phyloP scores from a whole-genome alignment of 2,888 invertebrate species.

The Drosophila borborema region DNA sequence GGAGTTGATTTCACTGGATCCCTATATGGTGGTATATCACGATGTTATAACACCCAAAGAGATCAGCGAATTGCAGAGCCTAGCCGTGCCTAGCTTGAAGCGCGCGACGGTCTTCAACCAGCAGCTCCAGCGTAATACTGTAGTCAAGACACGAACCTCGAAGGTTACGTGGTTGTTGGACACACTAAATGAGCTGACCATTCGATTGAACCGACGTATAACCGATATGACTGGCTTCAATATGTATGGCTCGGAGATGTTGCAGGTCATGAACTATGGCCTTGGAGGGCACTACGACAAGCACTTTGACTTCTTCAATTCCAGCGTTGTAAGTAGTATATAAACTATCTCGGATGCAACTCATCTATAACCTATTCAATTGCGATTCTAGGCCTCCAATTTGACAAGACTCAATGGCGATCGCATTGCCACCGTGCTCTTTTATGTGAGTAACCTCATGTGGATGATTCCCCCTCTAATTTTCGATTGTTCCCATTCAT shows the following conservation, averaged over 20 bases:
- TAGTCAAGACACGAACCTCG: conserved; percentile 73
- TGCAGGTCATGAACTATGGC: conserved; percentile 83
- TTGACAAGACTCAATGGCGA: conserved; percentile 88
- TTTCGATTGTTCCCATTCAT: conserved; percentile 1
- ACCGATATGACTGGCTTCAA: conserved; percentile 81
- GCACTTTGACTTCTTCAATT: conserved; percentile 81
- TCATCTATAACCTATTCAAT: neutral
- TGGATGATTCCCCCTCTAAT: too few species aligned
- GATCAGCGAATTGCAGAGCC: conserved; percentile 65
- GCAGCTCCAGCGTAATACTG: conserved; percentile 11
- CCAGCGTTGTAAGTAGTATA: conserved; percentile 65
- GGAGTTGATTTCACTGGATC: conserved; percentile 76
- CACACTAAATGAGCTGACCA: conserved; percentile 43
- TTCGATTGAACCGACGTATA: conserved; percentile 70
- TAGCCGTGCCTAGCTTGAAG: conserved; percentile 67
- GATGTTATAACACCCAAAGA: conserved; percentile 74
- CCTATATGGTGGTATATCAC: conserved; percentile 81
- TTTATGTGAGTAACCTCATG: conserved; percentile 91
- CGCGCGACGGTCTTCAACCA: conserved; percentile 75
- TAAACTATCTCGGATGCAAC: accelerated
- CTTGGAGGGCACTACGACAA: conserved; percentile 82
- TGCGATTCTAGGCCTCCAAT: conserved; percentile 35
- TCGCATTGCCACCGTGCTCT: conserved; percentile 97
- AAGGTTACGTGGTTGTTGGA: conserved; percentile 81
- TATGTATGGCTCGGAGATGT: conserved; percentile 71